Conservation (phyloP, 2,113 vertebrate genomes). For the Grammomys surdaster region DNA sequence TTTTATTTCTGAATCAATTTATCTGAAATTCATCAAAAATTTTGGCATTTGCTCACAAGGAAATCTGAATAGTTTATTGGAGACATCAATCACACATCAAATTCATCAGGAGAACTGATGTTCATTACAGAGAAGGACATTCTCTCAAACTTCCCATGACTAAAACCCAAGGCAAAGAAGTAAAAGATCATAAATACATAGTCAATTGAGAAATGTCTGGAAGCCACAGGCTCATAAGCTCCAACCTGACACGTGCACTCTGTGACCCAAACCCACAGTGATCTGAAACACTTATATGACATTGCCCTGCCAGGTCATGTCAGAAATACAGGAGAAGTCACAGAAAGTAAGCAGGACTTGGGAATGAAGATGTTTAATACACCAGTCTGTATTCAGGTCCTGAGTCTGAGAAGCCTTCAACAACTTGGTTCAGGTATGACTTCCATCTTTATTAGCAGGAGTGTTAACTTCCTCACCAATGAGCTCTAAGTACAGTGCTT, state of each 20-base stretch:
- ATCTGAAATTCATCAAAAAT: constrained; percentile 11
- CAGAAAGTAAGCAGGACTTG: neutral
- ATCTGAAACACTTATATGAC: neutral
- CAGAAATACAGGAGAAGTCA: constrained; percentile 47
- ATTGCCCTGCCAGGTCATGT: neutral
- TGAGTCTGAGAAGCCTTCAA: neutral
- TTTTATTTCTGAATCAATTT: constrained; percentile 42
- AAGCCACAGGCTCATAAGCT: neutral
- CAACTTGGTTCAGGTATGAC: neutral
- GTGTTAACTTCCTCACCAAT: neutral
- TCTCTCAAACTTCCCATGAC: constrained; percentile 10
- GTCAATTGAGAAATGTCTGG: neutral
- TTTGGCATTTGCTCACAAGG: constrained; percentile 37
- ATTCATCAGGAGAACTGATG: constrained; percentile 54
- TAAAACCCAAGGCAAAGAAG: constrained; percentile 48
- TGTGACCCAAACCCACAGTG: neutral
- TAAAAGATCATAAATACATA: neutral
- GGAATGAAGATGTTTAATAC: neutral
- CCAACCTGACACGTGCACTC: neutral
- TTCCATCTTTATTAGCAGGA: neutral
- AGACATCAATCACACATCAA: constrained; percentile 16
- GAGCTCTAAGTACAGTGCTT: neutral
- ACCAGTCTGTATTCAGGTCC: neutral
- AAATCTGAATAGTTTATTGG: constrained; percentile 34
- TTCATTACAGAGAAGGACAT: constrained; percentile 5